phyloP scores from a whole-genome alignment of 2,797 vertebrate genomes.

The Parambassis ranga region DNA sequence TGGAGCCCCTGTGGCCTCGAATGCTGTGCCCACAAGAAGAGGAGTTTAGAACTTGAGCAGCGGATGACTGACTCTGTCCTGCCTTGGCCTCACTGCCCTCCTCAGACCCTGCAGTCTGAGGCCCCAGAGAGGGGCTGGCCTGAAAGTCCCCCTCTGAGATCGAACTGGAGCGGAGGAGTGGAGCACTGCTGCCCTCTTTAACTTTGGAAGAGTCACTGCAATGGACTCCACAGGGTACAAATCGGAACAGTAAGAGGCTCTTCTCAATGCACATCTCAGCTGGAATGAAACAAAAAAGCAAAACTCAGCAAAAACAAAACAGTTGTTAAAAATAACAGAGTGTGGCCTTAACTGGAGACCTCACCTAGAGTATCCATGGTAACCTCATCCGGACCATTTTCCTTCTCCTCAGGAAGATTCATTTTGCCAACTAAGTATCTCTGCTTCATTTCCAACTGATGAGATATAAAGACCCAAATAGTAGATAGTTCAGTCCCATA shows the following conservation, averaged over 20 bases:
- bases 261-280: conserved; percentile 93
- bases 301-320: neutral
- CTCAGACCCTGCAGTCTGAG: conserved; percentile 36
- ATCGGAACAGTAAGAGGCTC: conserved; percentile 89
- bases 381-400: conserved; percentile 76
- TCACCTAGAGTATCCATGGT: conserved; percentile 91
- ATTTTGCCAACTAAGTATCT: conserved; percentile 86
- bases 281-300: conserved; percentile 51
- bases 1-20: conserved; percentile 65
- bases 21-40: conserved; percentile 52
- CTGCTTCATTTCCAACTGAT: conserved; percentile 97
- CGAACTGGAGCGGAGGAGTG: conserved; percentile 75
- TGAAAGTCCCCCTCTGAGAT: conserved; percentile 88
- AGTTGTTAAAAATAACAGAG: neutral
- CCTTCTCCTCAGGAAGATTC: conserved; percentile 83
- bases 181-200: conserved; percentile 45
- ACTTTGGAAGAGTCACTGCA: conserved; percentile 54
- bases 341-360: conserved; percentile 18
- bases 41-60: conserved; percentile 39
- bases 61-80: conserved; percentile 24
- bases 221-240: conserved; percentile 75
- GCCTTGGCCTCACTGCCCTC: conserved; percentile 8
- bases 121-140: conserved; percentile 63
- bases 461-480: neutral
- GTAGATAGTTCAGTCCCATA: neutral